Evolutionary conservation across 2,113 vertebrate species (phyloP).

Genomic region (Bos indicus): DNA sequence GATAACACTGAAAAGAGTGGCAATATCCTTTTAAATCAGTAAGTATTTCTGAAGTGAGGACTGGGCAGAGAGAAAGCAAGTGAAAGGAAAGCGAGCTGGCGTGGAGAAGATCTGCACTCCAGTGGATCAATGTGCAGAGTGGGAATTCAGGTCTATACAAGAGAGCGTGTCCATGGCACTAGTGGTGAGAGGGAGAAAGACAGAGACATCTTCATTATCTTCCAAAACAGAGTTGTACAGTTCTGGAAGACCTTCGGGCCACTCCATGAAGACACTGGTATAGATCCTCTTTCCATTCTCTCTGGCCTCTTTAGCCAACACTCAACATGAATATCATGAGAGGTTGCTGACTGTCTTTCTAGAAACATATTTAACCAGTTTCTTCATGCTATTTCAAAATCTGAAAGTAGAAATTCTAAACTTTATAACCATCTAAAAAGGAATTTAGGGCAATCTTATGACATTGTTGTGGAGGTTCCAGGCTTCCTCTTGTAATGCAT

Average conservation of each 20-base stretch:
- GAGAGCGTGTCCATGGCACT: neutral
- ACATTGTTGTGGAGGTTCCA: neutral
- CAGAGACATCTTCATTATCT: neutral
- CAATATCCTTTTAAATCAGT: neutral
- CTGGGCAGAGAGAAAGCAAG: neutral
- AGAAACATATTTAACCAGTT: neutral
- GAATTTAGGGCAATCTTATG: neutral
- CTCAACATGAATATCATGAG: neutral
- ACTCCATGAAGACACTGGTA: neutral
- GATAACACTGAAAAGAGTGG: neutral
- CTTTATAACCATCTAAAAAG: neutral
- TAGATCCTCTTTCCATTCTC: neutral
- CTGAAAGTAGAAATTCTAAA: neutral
- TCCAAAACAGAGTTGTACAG: neutral
- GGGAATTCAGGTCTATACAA: neutral
- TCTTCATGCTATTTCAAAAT: constrained; percentile 11
- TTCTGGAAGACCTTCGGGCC: neutral
- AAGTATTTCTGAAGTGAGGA: neutral
- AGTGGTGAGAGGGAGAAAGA: neutral
- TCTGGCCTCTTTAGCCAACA: neutral
- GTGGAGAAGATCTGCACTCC: neutral
- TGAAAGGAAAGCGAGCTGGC: neutral
- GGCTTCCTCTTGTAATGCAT: neutral
- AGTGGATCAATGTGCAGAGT: neutral
- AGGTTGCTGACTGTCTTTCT: neutral